phyloP scores from a whole-genome alignment of 2,888 invertebrate species.

The Calliscelio sp. region DNA sequence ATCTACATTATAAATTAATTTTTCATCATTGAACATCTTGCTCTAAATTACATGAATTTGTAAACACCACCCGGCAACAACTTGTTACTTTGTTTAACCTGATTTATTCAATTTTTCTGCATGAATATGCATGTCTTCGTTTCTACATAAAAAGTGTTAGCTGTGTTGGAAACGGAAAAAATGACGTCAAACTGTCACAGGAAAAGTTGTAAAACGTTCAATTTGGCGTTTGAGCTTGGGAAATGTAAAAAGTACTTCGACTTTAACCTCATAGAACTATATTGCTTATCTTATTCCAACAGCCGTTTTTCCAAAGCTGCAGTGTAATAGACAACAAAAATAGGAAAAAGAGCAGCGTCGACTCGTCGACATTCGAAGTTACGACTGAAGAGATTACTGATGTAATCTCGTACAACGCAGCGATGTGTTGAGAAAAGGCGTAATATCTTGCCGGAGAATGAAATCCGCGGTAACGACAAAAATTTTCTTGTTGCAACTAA shows the following conservation, averaged over 20 bases:
- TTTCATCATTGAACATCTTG: too few species aligned
- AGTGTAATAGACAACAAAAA: constrained; percentile 70
- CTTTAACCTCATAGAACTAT: constrained; percentile 65
- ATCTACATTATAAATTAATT: too few species aligned
- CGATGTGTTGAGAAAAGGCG: constrained; percentile 62
- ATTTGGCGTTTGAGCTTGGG: constrained; percentile 45
- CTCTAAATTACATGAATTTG: too few species aligned
- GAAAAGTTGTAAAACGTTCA: constrained; percentile 54
- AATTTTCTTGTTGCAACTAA: constrained; percentile 48
- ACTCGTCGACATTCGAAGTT: constrained; percentile 71
- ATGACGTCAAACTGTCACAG: constrained; percentile 15
- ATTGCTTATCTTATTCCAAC: constrained; percentile 68
- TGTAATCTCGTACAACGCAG: constrained; percentile 73
- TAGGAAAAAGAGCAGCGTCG: constrained; percentile 60
- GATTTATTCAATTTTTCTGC: too few species aligned
- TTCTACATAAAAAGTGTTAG: background rate
- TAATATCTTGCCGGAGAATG: constrained; percentile 65
- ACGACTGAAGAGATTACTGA: constrained; percentile 76
- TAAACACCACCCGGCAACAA: too few species aligned
- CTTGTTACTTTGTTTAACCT: too few species aligned
- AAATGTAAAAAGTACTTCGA: constrained; percentile 66
- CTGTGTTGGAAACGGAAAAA: constrained; percentile 24
- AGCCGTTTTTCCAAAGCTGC: constrained; percentile 67
- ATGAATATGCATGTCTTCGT: background rate
- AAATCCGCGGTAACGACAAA: constrained; percentile 48